Evolutionary conservation across 2,113 vertebrate species (phyloP), one percentile per base, ranked within the genome.

Genomic region (Scalopus aquaticus): DNA sequence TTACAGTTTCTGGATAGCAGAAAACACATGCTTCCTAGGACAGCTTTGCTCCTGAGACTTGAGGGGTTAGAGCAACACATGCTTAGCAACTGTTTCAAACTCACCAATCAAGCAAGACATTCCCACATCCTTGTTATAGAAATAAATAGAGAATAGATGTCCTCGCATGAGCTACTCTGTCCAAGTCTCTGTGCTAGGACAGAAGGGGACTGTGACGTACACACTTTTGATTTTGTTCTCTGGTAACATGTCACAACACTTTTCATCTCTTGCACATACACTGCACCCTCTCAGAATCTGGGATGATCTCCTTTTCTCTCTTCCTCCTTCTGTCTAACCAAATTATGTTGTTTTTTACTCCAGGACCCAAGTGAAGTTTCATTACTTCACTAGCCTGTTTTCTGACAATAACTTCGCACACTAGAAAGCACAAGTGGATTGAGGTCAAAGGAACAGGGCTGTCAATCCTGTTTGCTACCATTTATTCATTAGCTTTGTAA

Each of bases 1-100:
- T 79, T 84, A 54, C n/a, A 64, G 17, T 84, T 79, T 94, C 24
- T 80, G 51, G 35, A 91, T 72, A 72, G 84, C 54, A 72, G 64
- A 76, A 44, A 82, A 28, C 11, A n/a, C 20, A 10, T n/a, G 46
- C 37, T 91, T 88, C 19, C 17, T 60, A 42, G 69, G n/a, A 10
- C 22, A 82, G 37, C 17, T 15, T 24, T 81, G 44, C 51, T 67
- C 9, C 39, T 76, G 62, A 51, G 56, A 82, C 37, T 28, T 39
- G 20, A 93, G 87, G 17, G 30, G 24, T 49, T 20, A 70, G 49
- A 62, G 16, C 3, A 7, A 74, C 67, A 20, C 26, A 12, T 30
- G 17, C n/a, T 30, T 58, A 49, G 13, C 60, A 88, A 42, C 64
- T 64, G 42, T 78, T 70, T 79, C 74, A 69, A 24, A 26, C 37